phyloP scores from a whole-genome alignment of 2,888 invertebrate genomes.

The Epinotia brunnichana region DNA sequence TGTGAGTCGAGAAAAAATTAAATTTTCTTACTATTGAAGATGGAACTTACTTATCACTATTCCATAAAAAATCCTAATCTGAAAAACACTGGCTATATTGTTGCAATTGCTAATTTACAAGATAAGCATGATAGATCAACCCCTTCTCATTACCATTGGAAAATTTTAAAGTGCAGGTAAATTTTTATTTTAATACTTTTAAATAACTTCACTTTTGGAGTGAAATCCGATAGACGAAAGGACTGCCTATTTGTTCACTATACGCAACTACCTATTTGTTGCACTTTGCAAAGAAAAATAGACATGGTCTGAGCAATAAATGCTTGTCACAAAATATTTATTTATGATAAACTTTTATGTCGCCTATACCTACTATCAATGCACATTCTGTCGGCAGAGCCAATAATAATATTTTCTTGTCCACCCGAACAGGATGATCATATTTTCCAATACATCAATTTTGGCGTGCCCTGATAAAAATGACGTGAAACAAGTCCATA shows the following conservation, averaged over 20 bases:
- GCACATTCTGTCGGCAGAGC: no score
- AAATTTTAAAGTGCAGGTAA: conserved; percentile 78
- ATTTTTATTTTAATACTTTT: conserved; percentile 11
- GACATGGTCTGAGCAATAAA: no score
- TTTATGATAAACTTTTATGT: no score
- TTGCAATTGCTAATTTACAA: conserved; percentile 66
- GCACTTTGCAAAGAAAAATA: no score
- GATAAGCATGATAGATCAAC: conserved; percentile 79
- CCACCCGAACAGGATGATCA: conserved; percentile 66
- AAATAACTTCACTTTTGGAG: neutral
- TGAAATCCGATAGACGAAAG: neutral
- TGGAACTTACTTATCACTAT: conserved; percentile 55
- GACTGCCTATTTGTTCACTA: no score
- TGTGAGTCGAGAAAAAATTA: neutral
- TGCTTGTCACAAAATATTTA: no score
- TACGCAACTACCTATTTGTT: no score
- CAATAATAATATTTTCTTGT: conserved; percentile 24
- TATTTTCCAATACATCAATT: conserved; percentile 74
- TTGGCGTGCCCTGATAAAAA: conserved; percentile 73
- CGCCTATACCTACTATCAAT: no score
- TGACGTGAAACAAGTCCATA: conserved; percentile 70
- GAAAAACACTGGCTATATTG: conserved; percentile 64
- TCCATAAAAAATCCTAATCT: conserved; percentile 73
- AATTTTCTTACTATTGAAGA: conserved; percentile 45
- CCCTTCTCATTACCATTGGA: conserved; percentile 78